Conservation (phyloP, 1,140 invertebrate genomes). For the Drosophila varians region DNA sequence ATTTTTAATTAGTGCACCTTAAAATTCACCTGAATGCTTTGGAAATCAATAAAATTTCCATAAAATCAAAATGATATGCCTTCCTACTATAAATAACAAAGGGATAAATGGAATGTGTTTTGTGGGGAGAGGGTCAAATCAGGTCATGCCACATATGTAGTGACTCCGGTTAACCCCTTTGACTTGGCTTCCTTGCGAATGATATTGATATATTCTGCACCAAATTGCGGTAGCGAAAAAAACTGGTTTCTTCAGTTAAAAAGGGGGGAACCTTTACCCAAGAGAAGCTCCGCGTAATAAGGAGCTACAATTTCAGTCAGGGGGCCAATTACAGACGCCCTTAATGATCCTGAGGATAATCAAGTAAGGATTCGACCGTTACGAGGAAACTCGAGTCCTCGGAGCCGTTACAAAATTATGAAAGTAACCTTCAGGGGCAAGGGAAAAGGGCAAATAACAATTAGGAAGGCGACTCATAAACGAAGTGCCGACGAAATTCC, state of each 20-base stretch:
- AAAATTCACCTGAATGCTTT: neutral
- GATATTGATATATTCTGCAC: slow-evolving; percentile 17
- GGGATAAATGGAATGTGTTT: slow-evolving; percentile 1
- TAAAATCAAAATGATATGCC: slow-evolving; percentile 16
- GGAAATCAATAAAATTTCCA: slow-evolving; percentile 6
- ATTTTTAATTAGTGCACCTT: slow-evolving; percentile 19
- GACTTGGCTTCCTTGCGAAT: neutral
- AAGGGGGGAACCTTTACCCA: slow-evolving; percentile 10
- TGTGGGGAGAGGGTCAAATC: slow-evolving; percentile 31
- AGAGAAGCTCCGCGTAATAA: slow-evolving; percentile 23
- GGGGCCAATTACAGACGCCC: slow-evolving; percentile 18
- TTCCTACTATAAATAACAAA: slow-evolving; percentile 4
- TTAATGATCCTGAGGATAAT: slow-evolving; percentile 11
- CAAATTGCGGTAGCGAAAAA: slow-evolving; percentile 10
- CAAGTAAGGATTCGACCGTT: slow-evolving; percentile 37
- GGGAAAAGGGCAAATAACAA: slow-evolving; percentile 57
- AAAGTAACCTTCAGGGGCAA: slow-evolving; percentile 28
- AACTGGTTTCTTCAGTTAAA: slow-evolving; percentile 11
- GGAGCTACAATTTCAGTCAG: slow-evolving; percentile 2
- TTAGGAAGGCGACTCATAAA: slow-evolving; percentile 58
- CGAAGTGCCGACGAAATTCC: slow-evolving; percentile 70
- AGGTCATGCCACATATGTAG: slow-evolving; percentile 22
- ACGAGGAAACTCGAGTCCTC: slow-evolving; percentile 27
- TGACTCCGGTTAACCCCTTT: slow-evolving; percentile 14
- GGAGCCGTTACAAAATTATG: slow-evolving; percentile 49